Evolutionary conservation across 2,797 vertebrate genomes (phyloP).

Genomic region (Crocidura indochinensis): DNA sequence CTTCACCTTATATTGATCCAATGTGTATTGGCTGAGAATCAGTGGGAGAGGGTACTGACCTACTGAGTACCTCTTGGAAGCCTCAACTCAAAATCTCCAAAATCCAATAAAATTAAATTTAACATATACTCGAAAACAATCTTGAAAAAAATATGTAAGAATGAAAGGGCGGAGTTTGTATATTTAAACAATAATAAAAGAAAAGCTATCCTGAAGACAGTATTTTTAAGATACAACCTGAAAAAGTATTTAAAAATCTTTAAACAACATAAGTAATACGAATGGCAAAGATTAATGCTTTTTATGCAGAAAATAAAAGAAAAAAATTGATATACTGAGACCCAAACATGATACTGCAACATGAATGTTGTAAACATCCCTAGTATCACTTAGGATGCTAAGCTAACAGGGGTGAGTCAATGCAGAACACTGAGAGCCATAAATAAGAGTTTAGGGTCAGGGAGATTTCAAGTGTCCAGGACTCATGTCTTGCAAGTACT

Average conservation of each 20-base stretch:
- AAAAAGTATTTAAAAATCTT: background rate
- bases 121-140: too few relatives aligned
- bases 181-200: background rate
- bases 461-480: too few relatives aligned
- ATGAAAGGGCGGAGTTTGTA: background rate
- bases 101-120: too few relatives aligned
- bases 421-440: background rate
- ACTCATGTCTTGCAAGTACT: too few relatives aligned
- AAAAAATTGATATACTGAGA: background rate
- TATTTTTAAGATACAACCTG: conserved; percentile 22
- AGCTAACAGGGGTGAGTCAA: background rate
- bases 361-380: background rate
- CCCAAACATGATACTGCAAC: background rate
- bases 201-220: background rate
- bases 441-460: too few relatives aligned
- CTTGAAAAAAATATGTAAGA: conserved; percentile 1
- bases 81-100: too few relatives aligned
- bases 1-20: too few relatives aligned
- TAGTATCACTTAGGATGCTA: background rate
- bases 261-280: background rate
- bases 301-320: background rate
- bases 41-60: too few relatives aligned
- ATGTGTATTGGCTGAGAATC: too few relatives aligned
- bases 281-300: background rate
- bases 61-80: too few relatives aligned